Conservation (phyloP, 2,888 invertebrate species). For the Caenorhabditis imperialis region DNA sequence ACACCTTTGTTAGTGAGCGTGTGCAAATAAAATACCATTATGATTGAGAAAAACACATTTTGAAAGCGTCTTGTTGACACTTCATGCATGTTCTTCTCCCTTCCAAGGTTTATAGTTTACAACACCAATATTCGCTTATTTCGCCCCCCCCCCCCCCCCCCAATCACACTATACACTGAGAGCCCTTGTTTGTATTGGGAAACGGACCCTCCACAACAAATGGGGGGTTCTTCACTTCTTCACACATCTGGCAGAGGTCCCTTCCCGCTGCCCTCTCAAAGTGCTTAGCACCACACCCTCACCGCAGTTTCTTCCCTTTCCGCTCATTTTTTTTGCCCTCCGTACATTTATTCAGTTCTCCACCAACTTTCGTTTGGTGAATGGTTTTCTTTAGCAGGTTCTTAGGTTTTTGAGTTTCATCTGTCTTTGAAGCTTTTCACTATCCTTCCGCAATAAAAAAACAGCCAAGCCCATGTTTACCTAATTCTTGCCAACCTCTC, state of each 20-base stretch:
- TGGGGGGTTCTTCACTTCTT: slow-evolving; percentile 2
- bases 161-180: slow-evolving; percentile 1
- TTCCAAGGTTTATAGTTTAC: slow-evolving; percentile 10
- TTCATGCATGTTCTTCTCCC: slow-evolving; percentile 6
- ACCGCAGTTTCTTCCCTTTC: slow-evolving; percentile 24
- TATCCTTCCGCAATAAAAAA: no score
- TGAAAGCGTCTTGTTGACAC: slow-evolving; percentile 14
- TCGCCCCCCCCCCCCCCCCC: neutral
- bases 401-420: no score
- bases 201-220: neutral
- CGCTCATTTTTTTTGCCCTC: slow-evolving; percentile 19
- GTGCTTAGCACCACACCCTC: slow-evolving; percentile 19
- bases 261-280: slow-evolving; percentile 20
- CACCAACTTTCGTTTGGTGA: no score
- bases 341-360: slow-evolving; percentile 21
- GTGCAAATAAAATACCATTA: slow-evolving; percentile 3
- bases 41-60: neutral
- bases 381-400: no score
- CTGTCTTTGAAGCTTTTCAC: no score
- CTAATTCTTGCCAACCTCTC: no score
- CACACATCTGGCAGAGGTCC: slow-evolving; percentile 42
- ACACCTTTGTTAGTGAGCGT: no score
- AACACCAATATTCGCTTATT: slow-evolving; percentile 10
- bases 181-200: slow-evolving; percentile 14
- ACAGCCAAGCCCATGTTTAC: no score